phyloP scores from a whole-genome alignment of 2,797 vertebrate genomes.

The Peromyscus nudipes region DNA sequence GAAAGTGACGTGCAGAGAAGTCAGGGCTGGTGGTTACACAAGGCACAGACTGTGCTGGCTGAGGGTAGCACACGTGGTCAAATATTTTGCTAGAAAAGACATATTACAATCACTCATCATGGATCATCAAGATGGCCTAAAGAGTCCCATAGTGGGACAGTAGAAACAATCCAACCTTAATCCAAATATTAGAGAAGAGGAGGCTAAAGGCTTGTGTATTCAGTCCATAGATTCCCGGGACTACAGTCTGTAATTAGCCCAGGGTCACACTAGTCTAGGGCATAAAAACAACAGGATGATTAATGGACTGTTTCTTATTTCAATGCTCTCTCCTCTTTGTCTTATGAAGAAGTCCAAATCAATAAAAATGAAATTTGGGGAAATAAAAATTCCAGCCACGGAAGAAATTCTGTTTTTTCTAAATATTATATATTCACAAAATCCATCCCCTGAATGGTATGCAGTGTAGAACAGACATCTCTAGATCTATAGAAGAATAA shows the following conservation, averaged over 20 bases:
- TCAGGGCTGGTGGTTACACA: neutral
- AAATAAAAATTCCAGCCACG: neutral
- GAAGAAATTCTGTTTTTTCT: neutral
- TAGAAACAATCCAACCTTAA: slow-evolving; percentile 25
- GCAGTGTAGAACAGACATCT: neutral
- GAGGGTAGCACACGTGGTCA: neutral
- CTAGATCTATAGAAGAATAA: neutral
- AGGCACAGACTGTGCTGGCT: neutral
- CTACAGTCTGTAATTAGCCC: neutral
- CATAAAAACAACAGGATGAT: neutral
- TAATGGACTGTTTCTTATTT: neutral
- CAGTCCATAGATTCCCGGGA: neutral
- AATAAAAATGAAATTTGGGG: slow-evolving; percentile 32
- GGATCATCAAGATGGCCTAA: neutral
- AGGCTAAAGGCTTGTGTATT: neutral
- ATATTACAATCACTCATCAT: neutral
- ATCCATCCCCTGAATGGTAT: neutral
- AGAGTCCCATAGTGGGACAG: neutral
- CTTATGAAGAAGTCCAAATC: neutral
- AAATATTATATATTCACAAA: slow-evolving; percentile 10
- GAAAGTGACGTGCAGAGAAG: neutral
- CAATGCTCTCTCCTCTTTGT: neutral
- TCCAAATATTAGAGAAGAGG: neutral
- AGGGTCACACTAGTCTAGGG: neutral
- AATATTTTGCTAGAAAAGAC: slow-evolving; percentile 48